Base-by-base conservation (phyloP, 2,113 vertebrate genomes). In the Dermatemys mawii region DNA sequence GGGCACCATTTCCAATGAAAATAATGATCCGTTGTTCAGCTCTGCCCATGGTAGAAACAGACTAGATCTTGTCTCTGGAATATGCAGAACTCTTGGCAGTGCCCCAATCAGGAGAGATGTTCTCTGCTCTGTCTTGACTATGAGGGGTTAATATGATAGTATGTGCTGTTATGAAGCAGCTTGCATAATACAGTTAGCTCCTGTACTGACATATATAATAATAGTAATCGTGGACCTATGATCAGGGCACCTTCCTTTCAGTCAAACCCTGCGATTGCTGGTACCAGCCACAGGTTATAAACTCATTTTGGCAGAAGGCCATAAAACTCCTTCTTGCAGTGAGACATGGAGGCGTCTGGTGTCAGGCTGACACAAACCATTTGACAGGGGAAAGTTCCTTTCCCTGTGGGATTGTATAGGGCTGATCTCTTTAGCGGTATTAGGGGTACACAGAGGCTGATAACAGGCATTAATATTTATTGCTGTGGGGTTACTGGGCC, bases 321-420 rank as follows among this genome's bases (percentile, higher is more conserved):
- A 97, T 95, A 97, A 97, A 93, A 93, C 94, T 85, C 89, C 92
- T 93, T 92, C 86, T 97, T 88, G 51, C 86, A 5, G 46, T 89
- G 93, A 97, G 94, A 97, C 95, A 93, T 19, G 76, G 94, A 94
- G 92, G 96, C 54, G 50, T 97, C 98, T 97, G 93, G 95, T 98
- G 96, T 98, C 96, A 95, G 92, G 84, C 95, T 95, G 94, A 97
- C 95, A 98, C 91, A 97, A 97, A 96, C 95, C 97, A 97, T 97
- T 96, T 95, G 90, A 97, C n/a, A 89, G 93, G 94, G 88, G 88
- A 90, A 94, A 90, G 87, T 84, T 29, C 63, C 57, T 91, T 75
- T 90, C 87, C 81, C 93, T 67, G 53, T 93, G 94, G 93, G 94
- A 63, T 13, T 91, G 92, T 83, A 92, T 91, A 83, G 86, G 83